Evolutionary conservation across 2,888 invertebrate genomes (phyloP).

Genomic region (Criorhina ranunculi): DNA sequence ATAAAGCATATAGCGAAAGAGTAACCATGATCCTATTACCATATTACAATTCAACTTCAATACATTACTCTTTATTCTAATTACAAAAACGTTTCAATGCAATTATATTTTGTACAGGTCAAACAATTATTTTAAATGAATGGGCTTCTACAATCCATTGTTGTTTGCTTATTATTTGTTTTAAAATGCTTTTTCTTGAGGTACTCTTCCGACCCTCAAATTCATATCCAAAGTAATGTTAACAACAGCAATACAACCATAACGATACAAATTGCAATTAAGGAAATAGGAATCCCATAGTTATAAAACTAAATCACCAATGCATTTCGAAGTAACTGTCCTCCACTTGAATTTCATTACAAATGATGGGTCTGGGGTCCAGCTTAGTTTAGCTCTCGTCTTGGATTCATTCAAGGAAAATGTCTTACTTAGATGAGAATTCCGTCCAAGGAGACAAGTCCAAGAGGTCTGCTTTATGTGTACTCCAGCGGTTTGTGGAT

Average conservation of each 20-base stretch:
- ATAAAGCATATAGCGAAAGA: too few species aligned
- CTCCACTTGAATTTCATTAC: slow-evolving; percentile 22
- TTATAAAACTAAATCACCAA: slow-evolving; percentile 32
- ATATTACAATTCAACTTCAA: background rate
- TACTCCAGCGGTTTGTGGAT: slow-evolving; percentile 14
- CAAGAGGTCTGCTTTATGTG: slow-evolving; percentile 12
- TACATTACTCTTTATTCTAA: background rate
- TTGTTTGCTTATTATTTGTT: background rate
- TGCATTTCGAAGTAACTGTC: slow-evolving; percentile 27
- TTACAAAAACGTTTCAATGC: background rate
- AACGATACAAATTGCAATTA: slow-evolving; percentile 17
- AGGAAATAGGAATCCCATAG: slow-evolving; percentile 18
- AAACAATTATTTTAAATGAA: slow-evolving; percentile 2
- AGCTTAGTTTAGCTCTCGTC: background rate
- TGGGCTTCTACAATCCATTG: background rate
- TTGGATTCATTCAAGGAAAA: slow-evolving; percentile 8
- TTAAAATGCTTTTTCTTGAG: background rate
- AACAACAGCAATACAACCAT: slow-evolving; percentile 11
- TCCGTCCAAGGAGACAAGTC: slow-evolving; percentile 9
- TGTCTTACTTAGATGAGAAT: background rate
- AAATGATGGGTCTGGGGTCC: slow-evolving; percentile 8
- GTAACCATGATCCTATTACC: too few species aligned
- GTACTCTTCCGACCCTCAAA: background rate
- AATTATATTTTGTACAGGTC: background rate
- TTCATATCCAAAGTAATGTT: background rate